Evolutionary conservation across 2,888 invertebrate species (phyloP).

Genomic region (Minunthozetes semirufus): DNA sequence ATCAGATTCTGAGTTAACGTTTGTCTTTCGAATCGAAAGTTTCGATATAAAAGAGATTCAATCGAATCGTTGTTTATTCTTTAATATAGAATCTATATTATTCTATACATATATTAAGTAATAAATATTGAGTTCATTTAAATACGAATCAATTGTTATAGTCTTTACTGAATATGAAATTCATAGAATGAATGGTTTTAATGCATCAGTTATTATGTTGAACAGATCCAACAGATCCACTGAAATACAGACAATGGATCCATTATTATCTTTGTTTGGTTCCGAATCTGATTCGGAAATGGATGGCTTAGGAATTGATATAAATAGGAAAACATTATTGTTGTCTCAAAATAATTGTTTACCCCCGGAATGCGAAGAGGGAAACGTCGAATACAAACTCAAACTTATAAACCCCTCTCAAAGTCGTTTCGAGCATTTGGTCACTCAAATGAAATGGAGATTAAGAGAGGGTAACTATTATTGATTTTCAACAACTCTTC

Average conservation of each 20-base stretch:
- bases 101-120: no score
- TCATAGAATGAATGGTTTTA: no score
- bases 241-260: slow-evolving; percentile 26
- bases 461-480: slow-evolving; percentile 62
- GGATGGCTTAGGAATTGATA: neutral
- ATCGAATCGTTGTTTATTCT: no score
- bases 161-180: no score
- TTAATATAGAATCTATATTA: no score
- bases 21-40: no score
- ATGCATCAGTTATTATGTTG: no score
- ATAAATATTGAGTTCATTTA: no score
- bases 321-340: neutral
- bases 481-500: neutral
- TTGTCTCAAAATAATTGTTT: slow-evolving; percentile 46
- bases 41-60: no score
- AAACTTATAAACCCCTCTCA: slow-evolving; percentile 86
- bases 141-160: no score
- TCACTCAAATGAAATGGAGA: slow-evolving; percentile 98
- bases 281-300: neutral
- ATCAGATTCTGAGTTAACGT: no score
- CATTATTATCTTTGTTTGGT: slow-evolving; percentile 26
- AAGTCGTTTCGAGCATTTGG: slow-evolving; percentile 85
- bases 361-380: slow-evolving; percentile 86
- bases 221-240: no score
- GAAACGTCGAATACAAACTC: slow-evolving; percentile 92